Evolutionary conservation across 1,140 invertebrate species (phyloP), one percentile per base, ranked within the genome.

Genomic region (Neodiprion lecontei): DNA sequence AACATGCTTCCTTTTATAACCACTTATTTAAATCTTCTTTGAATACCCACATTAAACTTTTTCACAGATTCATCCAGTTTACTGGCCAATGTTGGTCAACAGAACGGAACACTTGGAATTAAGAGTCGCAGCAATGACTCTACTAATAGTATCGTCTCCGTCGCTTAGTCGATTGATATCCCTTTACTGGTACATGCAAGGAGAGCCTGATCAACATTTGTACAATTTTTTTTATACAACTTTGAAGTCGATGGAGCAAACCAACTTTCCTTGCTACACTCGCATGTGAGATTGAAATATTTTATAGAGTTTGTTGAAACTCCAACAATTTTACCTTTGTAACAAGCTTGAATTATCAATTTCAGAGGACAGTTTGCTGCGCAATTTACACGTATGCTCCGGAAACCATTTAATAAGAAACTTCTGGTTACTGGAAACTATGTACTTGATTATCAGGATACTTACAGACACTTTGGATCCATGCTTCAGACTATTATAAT

Each of bases 191-290:
- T 93, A 92, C 76, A 93, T 95, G 81, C 88, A 90, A 79, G 88
- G 85, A 7, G 92, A 93, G 77, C 89, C 89, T 1, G 89, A 89
- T 80, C 87, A 88, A 21, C 93, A 94, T 79, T 85, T 95, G 68
- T 92, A 92, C 74, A 91, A 93, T 80, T 94, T 91, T 80, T 95
- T 92, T 88, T 92, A 93, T 75, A 92, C 93, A 0, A 94, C 92
- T 8, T 85, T 95, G 21, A 93, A 92, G 71, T 94, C 92, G 67
- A 85, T 94, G 77, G 90, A 92, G 71, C 88, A 89, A 23, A 93
- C 92, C 0, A 92, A 91, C 1, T 91, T 90, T 81, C 91, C 91
- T 1, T 93, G 92, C 80, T 92, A 91, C 77, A 84, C 86, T 69
- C 85, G 90, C 73, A 83, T 92, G 92, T 92, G 87, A 89, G 89